These are phyloP conservation scores for Alviniconcha marisindica DNA, from an alignment of 1,140 invertebrate genomes.

Conservation along the genomic window DNA sequence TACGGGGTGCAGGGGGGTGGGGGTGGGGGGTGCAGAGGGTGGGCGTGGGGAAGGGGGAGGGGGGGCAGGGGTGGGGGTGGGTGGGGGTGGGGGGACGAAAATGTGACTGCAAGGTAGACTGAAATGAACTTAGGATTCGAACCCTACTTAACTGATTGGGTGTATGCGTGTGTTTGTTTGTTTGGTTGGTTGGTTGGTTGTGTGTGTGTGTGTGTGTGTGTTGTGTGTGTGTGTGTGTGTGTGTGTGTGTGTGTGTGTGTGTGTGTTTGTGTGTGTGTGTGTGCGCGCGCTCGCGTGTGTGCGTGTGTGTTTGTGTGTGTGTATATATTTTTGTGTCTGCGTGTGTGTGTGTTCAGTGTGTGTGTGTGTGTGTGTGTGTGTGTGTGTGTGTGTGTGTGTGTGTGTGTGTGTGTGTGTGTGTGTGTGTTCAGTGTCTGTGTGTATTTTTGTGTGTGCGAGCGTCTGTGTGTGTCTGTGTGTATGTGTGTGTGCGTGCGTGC, in stretches of 20 bases:
- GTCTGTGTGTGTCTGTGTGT: no score
- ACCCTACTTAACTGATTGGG: background rate
- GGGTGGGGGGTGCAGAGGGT: no score
- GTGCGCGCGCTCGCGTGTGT: background rate
- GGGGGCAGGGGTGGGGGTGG: no score
- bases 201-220: background rate
- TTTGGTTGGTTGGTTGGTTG: background rate
- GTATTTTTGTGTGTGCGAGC: no score
- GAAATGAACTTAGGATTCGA: no score
- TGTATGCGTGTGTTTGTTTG: background rate
- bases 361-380: background rate
- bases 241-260: no score
- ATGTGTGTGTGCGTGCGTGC: background rate
- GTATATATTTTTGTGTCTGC: background rate
- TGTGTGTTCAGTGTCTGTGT: background rate
- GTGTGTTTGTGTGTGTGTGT: background rate
- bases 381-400: constrained; percentile 8
- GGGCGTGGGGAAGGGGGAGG: no score
- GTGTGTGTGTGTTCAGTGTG: background rate
- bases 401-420: constrained; percentile 3
- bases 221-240: no score
- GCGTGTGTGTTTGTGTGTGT: background rate
- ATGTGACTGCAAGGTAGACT: no score
- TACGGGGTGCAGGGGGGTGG: no score
- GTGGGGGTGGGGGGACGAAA: no score